These are phyloP conservation scores for Meloidogyne floridensis DNA, from an alignment of 1,140 invertebrate species.

Conservation along the genomic window DNA sequence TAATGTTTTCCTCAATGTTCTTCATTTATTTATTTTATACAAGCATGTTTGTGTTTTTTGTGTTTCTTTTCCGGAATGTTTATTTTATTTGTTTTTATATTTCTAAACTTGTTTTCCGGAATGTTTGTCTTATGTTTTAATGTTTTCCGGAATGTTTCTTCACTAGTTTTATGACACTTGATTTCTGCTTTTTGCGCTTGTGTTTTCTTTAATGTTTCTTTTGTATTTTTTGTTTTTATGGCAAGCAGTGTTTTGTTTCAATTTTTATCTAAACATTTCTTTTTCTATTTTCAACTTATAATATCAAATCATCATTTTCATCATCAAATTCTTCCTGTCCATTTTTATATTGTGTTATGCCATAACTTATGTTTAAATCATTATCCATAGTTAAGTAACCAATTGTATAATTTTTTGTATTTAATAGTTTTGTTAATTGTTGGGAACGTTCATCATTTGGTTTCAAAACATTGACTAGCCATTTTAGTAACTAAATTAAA, in stretches of 20 bases:
- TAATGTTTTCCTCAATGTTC: not conserved
- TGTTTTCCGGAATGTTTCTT: too few species aligned
- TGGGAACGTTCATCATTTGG: slow-evolving; percentile 60
- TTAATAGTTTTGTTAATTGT: slow-evolving; percentile 61
- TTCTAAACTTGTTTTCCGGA: not conserved
- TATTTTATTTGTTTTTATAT: too few species aligned
- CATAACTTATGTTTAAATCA: slow-evolving; percentile 63
- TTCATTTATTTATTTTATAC: too few species aligned
- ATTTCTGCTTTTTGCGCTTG: too few species aligned
- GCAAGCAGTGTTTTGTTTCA: too few species aligned
- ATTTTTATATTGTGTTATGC: slow-evolving; percentile 5
- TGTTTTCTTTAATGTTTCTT: too few species aligned
- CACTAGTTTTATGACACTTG: too few species aligned
- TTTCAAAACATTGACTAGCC: slow-evolving; percentile 65
- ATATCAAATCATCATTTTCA: slow-evolving; percentile 7
- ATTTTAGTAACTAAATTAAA: slow-evolving; percentile 64
- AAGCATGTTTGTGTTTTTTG: too few species aligned
- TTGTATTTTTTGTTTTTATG: too few species aligned
- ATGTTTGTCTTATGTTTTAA: not conserved
- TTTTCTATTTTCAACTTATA: not conserved
- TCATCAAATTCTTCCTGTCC: not conserved
- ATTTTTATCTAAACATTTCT: not conserved
- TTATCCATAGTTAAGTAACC: slow-evolving; percentile 67
- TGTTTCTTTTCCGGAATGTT: too few species aligned
- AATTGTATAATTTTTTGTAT: slow-evolving; percentile 64